These are phyloP conservation scores for Raja brachyura DNA, from an alignment of 2,113 vertebrate genomes.

Conservation along the genomic window DNA sequence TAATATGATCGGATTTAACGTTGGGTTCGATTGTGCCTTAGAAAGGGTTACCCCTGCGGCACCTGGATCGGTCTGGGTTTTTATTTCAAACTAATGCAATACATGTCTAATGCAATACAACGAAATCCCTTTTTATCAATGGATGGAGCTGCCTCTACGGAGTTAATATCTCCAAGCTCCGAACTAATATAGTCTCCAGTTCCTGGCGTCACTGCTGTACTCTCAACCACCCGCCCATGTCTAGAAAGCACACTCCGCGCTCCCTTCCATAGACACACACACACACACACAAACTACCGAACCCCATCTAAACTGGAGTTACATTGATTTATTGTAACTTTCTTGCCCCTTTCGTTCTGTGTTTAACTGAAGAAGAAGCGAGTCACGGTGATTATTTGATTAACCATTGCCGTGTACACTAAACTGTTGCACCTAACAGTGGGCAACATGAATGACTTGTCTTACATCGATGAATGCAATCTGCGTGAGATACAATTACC, in stretches of 20 bases:
- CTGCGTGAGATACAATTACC: background rate
- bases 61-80: no score
- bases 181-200: background rate
- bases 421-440: background rate
- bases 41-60: background rate
- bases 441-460: background rate
- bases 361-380: background rate
- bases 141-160: background rate
- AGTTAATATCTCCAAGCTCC: no score
- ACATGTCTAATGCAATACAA: no score
- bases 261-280: background rate
- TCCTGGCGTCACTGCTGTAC: no score
- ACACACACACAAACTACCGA: background rate
- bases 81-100: no score
- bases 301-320: background rate
- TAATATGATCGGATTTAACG: background rate
- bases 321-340: background rate
- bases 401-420: background rate
- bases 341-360: background rate
- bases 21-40: background rate
- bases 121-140: no score
- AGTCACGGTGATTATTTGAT: background rate
- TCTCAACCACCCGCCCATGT: no score
- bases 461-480: background rate
- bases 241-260: background rate